Percentiles rank a stretch among this genome's conserved stretches.
phyloP scores from a whole-genome alignment of 2,113 vertebrate genomes.

The Cottus gobio region DNA sequence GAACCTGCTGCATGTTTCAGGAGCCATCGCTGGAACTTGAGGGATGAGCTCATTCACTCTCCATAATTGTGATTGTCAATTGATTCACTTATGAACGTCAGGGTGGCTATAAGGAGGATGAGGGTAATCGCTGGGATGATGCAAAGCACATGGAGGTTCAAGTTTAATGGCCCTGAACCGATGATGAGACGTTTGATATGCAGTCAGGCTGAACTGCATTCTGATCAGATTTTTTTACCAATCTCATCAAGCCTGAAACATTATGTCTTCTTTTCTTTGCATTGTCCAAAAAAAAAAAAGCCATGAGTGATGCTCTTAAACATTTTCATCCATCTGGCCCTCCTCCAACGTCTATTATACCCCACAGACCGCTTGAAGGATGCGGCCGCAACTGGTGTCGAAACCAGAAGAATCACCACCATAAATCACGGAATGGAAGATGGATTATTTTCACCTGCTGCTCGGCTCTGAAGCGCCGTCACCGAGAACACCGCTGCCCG shows the following conservation, averaged over 20 bases:
- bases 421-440: slow-evolving; percentile 51
- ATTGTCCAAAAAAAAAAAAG: not conserved
- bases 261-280: not conserved
- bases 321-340: slow-evolving; percentile 17
- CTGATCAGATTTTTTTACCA: not conserved
- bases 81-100: slow-evolving; percentile 73
- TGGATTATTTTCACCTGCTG: slow-evolving; percentile 64
- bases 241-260: not conserved
- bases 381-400: slow-evolving; percentile 14
- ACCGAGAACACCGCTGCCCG: slow-evolving; percentile 37
- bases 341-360: slow-evolving; percentile 25
- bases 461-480: slow-evolving; percentile 49
- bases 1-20: slow-evolving; percentile 76
- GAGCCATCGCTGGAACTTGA: slow-evolving; percentile 69
- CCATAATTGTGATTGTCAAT: slow-evolving; percentile 79
- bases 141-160: slow-evolving; percentile 24
- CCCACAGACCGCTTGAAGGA: slow-evolving; percentile 21
- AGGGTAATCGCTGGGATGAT: slow-evolving; percentile 63
- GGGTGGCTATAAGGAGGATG: slow-evolving; percentile 48
- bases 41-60: slow-evolving; percentile 79
- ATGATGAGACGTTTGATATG: slow-evolving; percentile 8
- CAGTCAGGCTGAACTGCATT: not conserved
- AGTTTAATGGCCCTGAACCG: slow-evolving; percentile 20
- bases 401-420: slow-evolving; percentile 41
- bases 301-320: not conserved